These are phyloP conservation scores for Oscheius sp. DNA, from an alignment of 2,888 invertebrate species.

Conservation along the genomic window DNA sequence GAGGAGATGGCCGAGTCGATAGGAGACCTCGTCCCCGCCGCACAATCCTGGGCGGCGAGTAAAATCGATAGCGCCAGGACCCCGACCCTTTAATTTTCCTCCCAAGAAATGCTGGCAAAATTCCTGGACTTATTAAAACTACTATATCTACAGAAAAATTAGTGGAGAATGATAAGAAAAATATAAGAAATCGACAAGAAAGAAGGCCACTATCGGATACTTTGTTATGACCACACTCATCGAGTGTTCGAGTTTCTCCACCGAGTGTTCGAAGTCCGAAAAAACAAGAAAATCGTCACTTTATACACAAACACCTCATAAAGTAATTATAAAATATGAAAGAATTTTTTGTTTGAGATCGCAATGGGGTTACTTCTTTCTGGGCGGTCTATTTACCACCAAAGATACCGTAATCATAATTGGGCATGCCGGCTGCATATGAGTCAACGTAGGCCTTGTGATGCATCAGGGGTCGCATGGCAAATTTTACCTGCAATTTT, in stretches of 20 bases:
- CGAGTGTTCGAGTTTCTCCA: no score
- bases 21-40: background rate
- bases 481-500: constrained; percentile 55
- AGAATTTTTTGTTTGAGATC: constrained; percentile 17
- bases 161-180: no score
- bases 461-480: constrained; percentile 55
- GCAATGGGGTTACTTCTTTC: background rate
- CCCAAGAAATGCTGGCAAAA: no score
- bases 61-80: no score
- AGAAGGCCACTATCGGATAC: no score
- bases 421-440: constrained; percentile 57
- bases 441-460: constrained; percentile 64
- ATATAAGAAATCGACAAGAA: no score
- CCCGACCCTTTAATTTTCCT: no score
- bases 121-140: no score
- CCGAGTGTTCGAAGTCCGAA: no score
- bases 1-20: background rate
- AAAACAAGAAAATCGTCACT: background rate
- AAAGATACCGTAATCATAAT: constrained; percentile 59
- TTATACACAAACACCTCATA: constrained; percentile 15
- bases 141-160: no score
- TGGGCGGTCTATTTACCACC: constrained; percentile 24
- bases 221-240: no score
- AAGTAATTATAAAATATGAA: constrained; percentile 2
- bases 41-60: no score